phyloP scores from a whole-genome alignment of 2,888 invertebrate genomes.

The Melanchra persicariae region DNA sequence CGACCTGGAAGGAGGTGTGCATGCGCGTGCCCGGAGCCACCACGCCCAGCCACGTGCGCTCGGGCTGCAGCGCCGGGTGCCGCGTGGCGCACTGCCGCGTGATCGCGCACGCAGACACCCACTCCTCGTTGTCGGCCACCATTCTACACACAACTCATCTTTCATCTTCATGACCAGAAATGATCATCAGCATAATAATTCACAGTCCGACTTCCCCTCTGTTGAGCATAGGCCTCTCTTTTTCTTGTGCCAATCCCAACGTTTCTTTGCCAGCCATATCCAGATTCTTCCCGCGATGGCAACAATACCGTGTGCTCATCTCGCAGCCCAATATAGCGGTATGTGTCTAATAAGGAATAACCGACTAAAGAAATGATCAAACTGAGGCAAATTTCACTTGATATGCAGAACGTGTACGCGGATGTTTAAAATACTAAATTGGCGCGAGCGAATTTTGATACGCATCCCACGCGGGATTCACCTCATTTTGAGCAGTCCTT shows the following conservation, averaged over 20 bases:
- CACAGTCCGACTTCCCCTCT: too few species aligned
- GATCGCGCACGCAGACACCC: slow-evolving; percentile 68
- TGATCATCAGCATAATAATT: too few species aligned
- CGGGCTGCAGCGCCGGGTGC: slow-evolving; percentile 71
- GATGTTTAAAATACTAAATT: neutral
- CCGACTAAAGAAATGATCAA: neutral
- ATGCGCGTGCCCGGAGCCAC: slow-evolving; percentile 72
- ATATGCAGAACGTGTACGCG: neutral
- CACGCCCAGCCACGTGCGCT: slow-evolving; percentile 73
- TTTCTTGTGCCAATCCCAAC: too few species aligned
- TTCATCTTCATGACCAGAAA: neutral
- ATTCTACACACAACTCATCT: slow-evolving; percentile 59
- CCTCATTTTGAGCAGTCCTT: neutral
- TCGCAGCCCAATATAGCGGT: too few species aligned
- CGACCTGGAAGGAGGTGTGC: slow-evolving; percentile 64
- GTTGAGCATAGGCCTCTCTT: too few species aligned
- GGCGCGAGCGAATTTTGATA: neutral
- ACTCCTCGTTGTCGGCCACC: slow-evolving; percentile 68
- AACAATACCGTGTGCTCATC: too few species aligned
- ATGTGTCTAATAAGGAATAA: too few species aligned
- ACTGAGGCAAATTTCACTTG: neutral
- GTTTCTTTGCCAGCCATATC: too few species aligned
- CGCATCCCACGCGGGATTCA: neutral
- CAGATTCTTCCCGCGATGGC: too few species aligned
- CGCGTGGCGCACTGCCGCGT: slow-evolving; percentile 68